Evolutionary conservation across 2,888 invertebrate species (phyloP).

Genomic region (Drosophila recens): DNA sequence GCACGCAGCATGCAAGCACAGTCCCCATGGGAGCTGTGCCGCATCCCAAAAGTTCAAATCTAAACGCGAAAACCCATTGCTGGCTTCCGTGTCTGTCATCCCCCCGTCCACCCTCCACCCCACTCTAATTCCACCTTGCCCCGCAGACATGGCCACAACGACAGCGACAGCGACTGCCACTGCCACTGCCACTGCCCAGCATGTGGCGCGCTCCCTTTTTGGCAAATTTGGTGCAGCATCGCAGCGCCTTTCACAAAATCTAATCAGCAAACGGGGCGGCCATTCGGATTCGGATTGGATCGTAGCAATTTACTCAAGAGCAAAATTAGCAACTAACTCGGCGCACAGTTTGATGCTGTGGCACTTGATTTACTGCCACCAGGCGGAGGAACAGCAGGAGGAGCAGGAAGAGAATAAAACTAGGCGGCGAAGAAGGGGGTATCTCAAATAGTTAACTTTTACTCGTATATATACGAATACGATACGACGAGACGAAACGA

Average conservation of each 20-base stretch:
- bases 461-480: constrained; percentile 14
- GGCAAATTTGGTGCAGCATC: constrained; percentile 76
- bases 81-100: constrained; percentile 25
- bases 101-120: too few relatives aligned
- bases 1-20: constrained; percentile 53
- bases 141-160: not conserved
- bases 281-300: constrained; percentile 60
- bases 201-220: constrained; percentile 81
- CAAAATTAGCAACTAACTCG: constrained; percentile 74
- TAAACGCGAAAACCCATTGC: constrained; percentile 39
- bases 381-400: constrained; percentile 4
- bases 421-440: not conserved
- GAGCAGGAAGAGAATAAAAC: not conserved
- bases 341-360: constrained; percentile 67
- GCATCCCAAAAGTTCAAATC: constrained; percentile 61
- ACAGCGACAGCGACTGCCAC: not conserved
- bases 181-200: constrained; percentile 64
- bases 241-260: constrained; percentile 75
- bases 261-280: constrained; percentile 69
- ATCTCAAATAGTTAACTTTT: constrained; percentile 27
- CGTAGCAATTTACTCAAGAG: constrained; percentile 79
- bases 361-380: constrained; percentile 66
- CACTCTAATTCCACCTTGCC: not conserved
- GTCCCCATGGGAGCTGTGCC: constrained; percentile 50
- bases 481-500: not conserved